Base-by-base conservation (phyloP, 2,113 vertebrate genomes). In the Phrynosoma platyrhinos region DNA sequence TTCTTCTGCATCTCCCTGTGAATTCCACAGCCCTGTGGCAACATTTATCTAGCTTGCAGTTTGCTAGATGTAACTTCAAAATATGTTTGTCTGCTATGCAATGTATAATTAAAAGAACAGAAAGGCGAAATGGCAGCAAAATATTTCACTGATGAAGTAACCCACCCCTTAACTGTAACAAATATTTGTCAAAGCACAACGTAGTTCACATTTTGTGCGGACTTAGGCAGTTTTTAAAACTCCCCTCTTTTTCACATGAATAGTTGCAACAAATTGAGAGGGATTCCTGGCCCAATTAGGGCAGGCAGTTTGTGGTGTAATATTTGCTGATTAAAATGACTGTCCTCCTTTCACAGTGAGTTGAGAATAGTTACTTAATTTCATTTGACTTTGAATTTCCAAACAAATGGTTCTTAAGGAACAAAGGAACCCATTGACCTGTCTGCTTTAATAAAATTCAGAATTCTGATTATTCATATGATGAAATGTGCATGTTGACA, bases 381-480 rank as follows among this genome's bases (percentile, higher is more conserved):
- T 21, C 30, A 47, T 2, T 0, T 23, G 20, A 47, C 79, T 71
- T 25, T 42, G 53, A 64, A 16, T 52, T 32, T 36, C 36, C 18
- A 42, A 66, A 69, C 64, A 72, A 83, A 4, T 58, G 9, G 68
- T 84, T 72, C 64, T 10, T 21, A 25, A 64, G 52, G 14, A 74
- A 55, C 77, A 87, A 40, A 88, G 55, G 66, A 75, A 5, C 18
- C 36, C 40, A 62, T 64, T 91, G 36, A 64, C 36, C 12, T 87
- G 87, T 75, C 74, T 58, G 64, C 42, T 88, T 88, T 2, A 14
- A 83, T 79, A 71, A 87, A 90, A 87, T 23, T 9, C 25, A 25
- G 10, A 30, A 76, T 58, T 88, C 69, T 78, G 10, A 1, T 87
- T 76, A 20, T 79, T 87, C 79, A 66, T 58, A 0, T 62, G 66